Conservation (phyloP, 2,797 vertebrate genomes). For the Cyclopterus lumpus region DNA sequence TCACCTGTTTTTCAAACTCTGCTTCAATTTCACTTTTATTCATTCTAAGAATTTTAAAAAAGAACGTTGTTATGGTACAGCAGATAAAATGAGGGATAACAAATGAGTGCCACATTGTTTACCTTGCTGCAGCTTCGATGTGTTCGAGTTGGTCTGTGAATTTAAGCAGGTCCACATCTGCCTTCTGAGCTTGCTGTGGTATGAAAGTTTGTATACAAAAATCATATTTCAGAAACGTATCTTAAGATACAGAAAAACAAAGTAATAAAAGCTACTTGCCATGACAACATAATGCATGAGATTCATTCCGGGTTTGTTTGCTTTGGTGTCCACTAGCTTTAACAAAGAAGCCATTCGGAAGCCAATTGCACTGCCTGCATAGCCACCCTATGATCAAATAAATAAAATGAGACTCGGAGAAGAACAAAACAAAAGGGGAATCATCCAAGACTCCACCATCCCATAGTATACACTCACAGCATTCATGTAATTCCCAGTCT, state of each 20-base stretch:
- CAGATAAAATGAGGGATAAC: background rate
- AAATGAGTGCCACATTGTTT: background rate
- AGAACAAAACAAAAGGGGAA: constrained; percentile 12
- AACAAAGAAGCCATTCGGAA: constrained; percentile 87
- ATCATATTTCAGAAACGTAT: background rate
- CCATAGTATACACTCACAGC: constrained; percentile 76
- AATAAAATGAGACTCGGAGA: constrained; percentile 16
- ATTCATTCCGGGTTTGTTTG: constrained; percentile 89
- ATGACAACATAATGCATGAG: constrained; percentile 91
- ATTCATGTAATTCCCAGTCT: constrained; percentile 90
- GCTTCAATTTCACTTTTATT: constrained; percentile 82
- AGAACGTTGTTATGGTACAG: background rate
- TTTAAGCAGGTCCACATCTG: constrained; percentile 76
- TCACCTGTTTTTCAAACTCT: constrained; percentile 78
- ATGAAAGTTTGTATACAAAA: constrained; percentile 12
- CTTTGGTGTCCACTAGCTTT: constrained; percentile 87
- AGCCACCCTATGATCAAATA: constrained; percentile 82
- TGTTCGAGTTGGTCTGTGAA: constrained; percentile 83
- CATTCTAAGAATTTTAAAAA: constrained; percentile 68
- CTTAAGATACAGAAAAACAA: background rate
- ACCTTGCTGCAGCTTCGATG: constrained; percentile 84
- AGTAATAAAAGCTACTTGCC: constrained; percentile 69
- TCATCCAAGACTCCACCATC: background rate
- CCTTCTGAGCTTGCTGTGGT: constrained; percentile 86
- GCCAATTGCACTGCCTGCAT: constrained; percentile 86